phyloP scores from a whole-genome alignment of 2,797 vertebrate genomes.

The Sebastes minor region DNA sequence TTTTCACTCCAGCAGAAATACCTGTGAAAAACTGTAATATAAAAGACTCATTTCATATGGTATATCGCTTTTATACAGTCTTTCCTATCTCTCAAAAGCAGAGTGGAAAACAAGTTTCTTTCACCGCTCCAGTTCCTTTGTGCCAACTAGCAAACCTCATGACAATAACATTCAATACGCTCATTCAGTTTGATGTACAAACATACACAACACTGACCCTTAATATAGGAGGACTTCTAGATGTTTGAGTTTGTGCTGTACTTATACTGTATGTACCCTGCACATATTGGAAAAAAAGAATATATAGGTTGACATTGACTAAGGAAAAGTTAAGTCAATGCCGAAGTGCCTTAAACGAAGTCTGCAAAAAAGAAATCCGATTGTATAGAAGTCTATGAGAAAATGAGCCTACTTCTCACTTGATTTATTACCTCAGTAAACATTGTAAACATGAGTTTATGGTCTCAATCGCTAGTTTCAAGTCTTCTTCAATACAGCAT shows the following conservation, averaged over 20 bases:
- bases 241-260: neutral
- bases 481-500: no score
- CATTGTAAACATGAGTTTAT: no score
- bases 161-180: neutral
- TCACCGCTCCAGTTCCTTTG: neutral
- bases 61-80: neutral
- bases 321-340: neutral
- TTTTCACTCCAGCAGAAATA: neutral
- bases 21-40: no score
- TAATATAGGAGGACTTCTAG: neutral
- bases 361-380: no score
- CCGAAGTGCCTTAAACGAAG: no score
- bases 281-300: neutral
- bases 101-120: neutral
- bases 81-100: neutral
- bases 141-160: neutral
- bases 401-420: no score
- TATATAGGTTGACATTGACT: neutral
- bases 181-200: neutral
- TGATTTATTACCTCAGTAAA: no score
- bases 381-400: no score
- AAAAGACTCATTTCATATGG: no score
- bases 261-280: neutral
- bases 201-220: neutral
- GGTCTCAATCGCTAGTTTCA: no score